phyloP scores from a whole-genome alignment of 2,797 vertebrate species.

The Crenichthys baileyi region DNA sequence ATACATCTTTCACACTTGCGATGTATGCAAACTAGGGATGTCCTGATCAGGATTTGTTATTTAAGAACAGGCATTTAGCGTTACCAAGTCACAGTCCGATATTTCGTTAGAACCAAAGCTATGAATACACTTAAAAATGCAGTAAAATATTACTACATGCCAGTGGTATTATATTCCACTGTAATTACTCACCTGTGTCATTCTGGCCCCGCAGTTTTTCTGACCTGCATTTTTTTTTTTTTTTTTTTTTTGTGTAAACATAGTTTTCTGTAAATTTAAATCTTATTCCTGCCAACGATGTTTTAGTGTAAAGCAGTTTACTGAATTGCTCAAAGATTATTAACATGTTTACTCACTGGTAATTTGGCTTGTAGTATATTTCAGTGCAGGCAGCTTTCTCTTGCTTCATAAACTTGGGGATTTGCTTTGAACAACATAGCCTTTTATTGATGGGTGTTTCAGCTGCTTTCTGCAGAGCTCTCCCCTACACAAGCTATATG shows the following conservation, averaged over 20 bases:
- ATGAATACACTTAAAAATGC: not conserved
- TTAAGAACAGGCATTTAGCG: not conserved
- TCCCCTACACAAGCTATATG: not conserved
- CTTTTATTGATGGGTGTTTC: not conserved
- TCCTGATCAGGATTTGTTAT: not conserved
- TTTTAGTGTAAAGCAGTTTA: not conserved
- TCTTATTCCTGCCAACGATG: not conserved
- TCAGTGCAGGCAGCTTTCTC: not conserved
- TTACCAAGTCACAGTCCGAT: not conserved
- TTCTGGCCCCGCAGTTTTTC: not conserved
- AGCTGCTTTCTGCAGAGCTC: not conserved
- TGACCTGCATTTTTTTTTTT: too few relatives aligned
- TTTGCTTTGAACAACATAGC: not conserved
- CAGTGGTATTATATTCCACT: not conserved
- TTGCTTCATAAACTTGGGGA: not conserved
- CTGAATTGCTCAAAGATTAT: not conserved
- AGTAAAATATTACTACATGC: not conserved
- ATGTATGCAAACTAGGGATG: conserved; percentile 68
- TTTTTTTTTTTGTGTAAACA: not conserved
- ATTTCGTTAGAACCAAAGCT: not conserved
- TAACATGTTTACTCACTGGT: not conserved
- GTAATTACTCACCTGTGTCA: not conserved
- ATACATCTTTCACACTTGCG: conserved; percentile 69
- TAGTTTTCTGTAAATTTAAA: not conserved
- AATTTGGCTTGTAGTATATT: not conserved